Base-by-base conservation (phyloP, 2,797 vertebrate genomes). In the Sebastes glaucus region DNA sequence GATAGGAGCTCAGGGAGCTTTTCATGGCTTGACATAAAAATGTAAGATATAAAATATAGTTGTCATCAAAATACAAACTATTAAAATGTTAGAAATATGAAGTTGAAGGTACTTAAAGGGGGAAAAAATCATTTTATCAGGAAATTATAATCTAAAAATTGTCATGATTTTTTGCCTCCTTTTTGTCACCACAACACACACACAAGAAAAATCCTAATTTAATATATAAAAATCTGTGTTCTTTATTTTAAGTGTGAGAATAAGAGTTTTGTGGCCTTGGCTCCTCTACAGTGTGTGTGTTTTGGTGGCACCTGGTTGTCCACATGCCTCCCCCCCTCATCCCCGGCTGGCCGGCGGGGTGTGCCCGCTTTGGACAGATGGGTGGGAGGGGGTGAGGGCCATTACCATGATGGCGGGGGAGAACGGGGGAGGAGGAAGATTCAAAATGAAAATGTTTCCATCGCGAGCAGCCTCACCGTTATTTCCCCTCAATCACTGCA, bases 351-450 rank as follows among this genome's bases (percentile, higher is more conserved):
- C 84, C 52, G 62, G 59, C 28, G 38, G 83, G 78, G 68, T 74
- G 70, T 46, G 74, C 80, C 75, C 16, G 22, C 74, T 83, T 64
- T 83, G 89, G 90, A 89, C 93, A 94, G 94, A 93, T 94, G 94
- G 91, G 90, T 66, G 90, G 92, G 90, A 89, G 91, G 89, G 75
- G 83, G 84, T 23, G 81, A 82, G 81, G 78, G 65, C 88, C 83
- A 91, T 93, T 94, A 93, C 68, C 60, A n/a, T 84, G 92, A 91
- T 92, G 89, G 83, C 27, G 82, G 79, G 69, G 81, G 81, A 76
- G 70, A 49, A n/a, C 9, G 30, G 33, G 22, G 33, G 62, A 3
- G 61, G 77, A 18, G 69, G 11, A 4, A n/a, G 64, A 38, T 23
- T 79, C 23, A 22, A 76, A 88, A 81, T 79, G 85, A 83, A 81